phyloP scores from a whole-genome alignment of 2,113 vertebrate genomes.

The Menidia beryllina region DNA sequence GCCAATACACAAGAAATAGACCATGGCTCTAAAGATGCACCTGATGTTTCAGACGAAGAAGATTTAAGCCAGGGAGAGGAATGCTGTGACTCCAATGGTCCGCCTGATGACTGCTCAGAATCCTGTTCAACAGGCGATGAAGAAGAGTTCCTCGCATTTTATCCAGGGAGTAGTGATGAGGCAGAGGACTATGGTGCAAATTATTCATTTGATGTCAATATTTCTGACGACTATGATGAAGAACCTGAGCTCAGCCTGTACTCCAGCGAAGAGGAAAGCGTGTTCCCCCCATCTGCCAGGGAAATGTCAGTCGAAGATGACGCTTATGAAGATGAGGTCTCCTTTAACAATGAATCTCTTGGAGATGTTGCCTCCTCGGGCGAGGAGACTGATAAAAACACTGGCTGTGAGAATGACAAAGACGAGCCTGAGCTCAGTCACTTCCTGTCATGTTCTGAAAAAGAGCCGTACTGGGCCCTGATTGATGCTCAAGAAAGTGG shows the following conservation, averaged over 20 bases:
- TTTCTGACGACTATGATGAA: conserved; percentile 31
- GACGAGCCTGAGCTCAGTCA: not conserved
- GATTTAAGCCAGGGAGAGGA: conserved; percentile 17
- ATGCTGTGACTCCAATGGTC: conserved; percentile 34
- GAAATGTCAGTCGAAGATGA: conserved; percentile 66
- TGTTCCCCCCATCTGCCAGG: conserved; percentile 61
- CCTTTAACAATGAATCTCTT: not conserved
- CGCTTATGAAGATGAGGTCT: conserved; percentile 53
- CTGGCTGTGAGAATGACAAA: conserved; percentile 5
- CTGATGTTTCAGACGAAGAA: conserved; percentile 14
- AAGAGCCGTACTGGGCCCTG: conserved; percentile 65
- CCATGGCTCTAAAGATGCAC: conserved; percentile 12
- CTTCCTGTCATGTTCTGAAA: conserved; percentile 55
- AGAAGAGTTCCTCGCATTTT: not conserved
- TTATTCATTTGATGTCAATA: conserved; percentile 13
- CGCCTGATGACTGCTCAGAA: conserved; percentile 39
- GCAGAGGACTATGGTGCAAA: conserved; percentile 39
- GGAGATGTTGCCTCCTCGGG: not conserved
- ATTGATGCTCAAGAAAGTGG: conserved; percentile 3
- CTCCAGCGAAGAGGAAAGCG: conserved; percentile 13
- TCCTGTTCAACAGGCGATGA: conserved; percentile 23
- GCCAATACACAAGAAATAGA: not conserved
- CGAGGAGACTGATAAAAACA: not conserved
- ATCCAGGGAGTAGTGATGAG: conserved; percentile 14
- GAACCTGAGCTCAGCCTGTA: conserved; percentile 1